Conservation (phyloP, 1,140 invertebrate genomes). For the Tribolium madens region DNA sequence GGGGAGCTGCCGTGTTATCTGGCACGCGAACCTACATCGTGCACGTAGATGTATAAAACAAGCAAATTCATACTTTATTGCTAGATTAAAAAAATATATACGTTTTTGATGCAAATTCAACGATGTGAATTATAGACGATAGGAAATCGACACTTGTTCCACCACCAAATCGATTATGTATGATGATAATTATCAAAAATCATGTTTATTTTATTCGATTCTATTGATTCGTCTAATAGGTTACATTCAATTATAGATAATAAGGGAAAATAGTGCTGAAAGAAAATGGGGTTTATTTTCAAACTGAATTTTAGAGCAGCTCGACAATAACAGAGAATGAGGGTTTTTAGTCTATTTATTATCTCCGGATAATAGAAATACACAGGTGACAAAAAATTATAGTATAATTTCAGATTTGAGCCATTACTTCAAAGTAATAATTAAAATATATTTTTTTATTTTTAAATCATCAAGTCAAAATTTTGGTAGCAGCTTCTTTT, state of each 20-base stretch:
- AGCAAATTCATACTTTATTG: slow-evolving; percentile 7
- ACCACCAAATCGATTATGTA: neutral
- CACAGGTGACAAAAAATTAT: too few relatives aligned
- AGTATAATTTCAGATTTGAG: too few relatives aligned
- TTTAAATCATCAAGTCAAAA: too few relatives aligned
- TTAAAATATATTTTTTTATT: too few relatives aligned
- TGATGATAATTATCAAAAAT: neutral
- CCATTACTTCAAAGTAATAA: too few relatives aligned
- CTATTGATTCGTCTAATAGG: neutral
- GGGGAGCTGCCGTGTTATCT: slow-evolving; percentile 36
- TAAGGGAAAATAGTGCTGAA: neutral
- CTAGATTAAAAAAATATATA: neutral
- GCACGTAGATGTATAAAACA: slow-evolving; percentile 1
- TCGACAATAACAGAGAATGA: too few relatives aligned
- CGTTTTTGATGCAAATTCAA: neutral
- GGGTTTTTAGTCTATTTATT: neutral
- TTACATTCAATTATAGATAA: neutral
- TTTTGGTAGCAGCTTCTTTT: too few relatives aligned
- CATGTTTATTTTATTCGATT: neutral
- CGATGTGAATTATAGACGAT: neutral
- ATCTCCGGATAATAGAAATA: too few relatives aligned
- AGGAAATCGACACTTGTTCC: neutral
- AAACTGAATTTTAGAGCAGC: neutral
- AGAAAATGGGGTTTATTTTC: neutral
- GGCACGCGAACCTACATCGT: slow-evolving; percentile 35